These are phyloP conservation scores for Ageneiosus marmoratus DNA, from an alignment of 2,113 vertebrate species.

Conservation along the genomic window DNA sequence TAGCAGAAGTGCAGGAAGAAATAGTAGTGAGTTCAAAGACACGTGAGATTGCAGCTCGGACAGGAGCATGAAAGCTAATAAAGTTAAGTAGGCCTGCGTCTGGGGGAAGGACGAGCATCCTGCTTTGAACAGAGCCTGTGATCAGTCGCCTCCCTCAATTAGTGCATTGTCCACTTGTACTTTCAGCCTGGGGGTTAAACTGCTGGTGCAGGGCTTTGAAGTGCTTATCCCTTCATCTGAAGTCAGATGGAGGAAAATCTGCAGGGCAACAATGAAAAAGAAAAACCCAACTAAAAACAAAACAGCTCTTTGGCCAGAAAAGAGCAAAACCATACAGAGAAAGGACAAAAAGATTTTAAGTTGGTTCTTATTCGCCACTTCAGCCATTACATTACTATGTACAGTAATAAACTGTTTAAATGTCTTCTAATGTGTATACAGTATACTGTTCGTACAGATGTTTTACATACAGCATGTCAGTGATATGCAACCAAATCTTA, in stretches of 20 bases:
- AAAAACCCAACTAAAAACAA: constrained; percentile 40
- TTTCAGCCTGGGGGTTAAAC: constrained; percentile 91
- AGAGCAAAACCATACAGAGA: neutral
- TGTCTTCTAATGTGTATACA: no score
- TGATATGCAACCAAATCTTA: no score
- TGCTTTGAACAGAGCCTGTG: constrained; percentile 93
- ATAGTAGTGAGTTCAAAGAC: constrained; percentile 72
- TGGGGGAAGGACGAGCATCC: constrained; percentile 82
- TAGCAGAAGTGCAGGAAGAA: constrained; percentile 8
- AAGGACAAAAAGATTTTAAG: neutral
- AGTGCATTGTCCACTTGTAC: constrained; percentile 93
- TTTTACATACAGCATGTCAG: no score
- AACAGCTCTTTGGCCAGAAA: neutral
- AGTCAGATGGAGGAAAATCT: constrained; percentile 90
- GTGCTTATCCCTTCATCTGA: constrained; percentile 99
- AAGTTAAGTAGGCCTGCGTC: constrained; percentile 87
- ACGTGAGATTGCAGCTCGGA: constrained; percentile 71
- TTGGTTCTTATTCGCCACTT: neutral
- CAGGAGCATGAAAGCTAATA: constrained; percentile 92
- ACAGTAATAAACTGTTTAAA: neutral
- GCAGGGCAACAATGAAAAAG: constrained; percentile 84
- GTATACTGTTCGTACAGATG: no score
- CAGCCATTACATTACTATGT: neutral
- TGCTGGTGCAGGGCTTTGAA: constrained; percentile 93
- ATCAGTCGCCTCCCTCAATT: constrained; percentile 97